phyloP scores from a whole-genome alignment of 2,797 vertebrate genomes.

The Danio aesculapii region DNA sequence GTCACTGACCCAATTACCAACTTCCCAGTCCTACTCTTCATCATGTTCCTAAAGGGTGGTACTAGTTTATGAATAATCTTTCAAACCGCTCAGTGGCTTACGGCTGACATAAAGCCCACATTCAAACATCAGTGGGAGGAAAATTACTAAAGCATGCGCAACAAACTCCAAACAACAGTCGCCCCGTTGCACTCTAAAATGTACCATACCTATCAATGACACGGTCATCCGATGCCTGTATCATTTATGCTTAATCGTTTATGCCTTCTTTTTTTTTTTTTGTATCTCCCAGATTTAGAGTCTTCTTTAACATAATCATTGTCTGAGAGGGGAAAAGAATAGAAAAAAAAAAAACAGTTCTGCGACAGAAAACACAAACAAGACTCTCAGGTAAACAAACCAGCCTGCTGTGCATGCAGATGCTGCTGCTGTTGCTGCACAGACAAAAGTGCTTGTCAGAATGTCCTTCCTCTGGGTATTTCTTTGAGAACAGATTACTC shows the following conservation, averaged over 20 bases:
- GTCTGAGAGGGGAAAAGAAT: slow-evolving; percentile 2
- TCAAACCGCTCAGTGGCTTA: slow-evolving; percentile 4
- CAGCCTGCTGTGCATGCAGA: slow-evolving; percentile 52
- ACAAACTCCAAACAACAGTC: slow-evolving; percentile 29
- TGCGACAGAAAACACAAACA: slow-evolving; percentile 65
- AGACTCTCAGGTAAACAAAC: slow-evolving; percentile 66
- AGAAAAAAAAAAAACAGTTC: slow-evolving; percentile 23
- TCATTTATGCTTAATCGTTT: slow-evolving; percentile 22
- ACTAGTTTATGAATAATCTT: slow-evolving; percentile 1
- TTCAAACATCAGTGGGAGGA: slow-evolving; percentile 20
- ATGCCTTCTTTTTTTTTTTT: slow-evolving; percentile 29
- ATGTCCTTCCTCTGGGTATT: slow-evolving; percentile 53
- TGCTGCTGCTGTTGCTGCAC: slow-evolving; percentile 20
- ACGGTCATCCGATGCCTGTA: not conserved
- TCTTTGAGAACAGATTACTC: slow-evolving; percentile 61
- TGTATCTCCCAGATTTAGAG: slow-evolving; percentile 4
- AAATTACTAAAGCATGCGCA: slow-evolving; percentile 17
- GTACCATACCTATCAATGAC: not conserved
- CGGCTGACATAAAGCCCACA: not conserved
- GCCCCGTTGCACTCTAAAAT: slow-evolving; percentile 6
- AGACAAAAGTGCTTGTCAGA: slow-evolving; percentile 56
- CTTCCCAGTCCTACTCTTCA: not conserved
- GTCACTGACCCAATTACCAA: not conserved
- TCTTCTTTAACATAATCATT: slow-evolving; percentile 31
- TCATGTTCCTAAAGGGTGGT: not conserved